Evolutionary conservation across 1,140 invertebrate genomes (phyloP).

Genomic region (Euura lappo): DNA sequence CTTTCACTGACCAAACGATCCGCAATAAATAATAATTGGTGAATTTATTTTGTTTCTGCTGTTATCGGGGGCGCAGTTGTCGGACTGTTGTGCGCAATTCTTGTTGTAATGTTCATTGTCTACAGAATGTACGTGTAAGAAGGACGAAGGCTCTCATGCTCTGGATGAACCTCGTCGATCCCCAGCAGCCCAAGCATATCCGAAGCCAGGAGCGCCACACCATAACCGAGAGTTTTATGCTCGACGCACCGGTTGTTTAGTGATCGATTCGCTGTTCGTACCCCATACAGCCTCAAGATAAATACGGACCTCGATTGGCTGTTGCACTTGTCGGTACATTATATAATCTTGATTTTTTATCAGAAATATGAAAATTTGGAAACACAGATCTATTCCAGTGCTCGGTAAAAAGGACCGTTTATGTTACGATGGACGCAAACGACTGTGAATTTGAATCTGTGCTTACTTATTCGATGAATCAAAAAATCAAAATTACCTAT

Average conservation of each 20-base stretch:
- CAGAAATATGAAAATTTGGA: background rate
- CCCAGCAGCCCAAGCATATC: slow-evolving; percentile 88
- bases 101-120: slow-evolving; percentile 99
- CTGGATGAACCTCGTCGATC: slow-evolving; percentile 96
- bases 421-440: background rate
- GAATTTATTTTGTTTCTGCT: slow-evolving; percentile 71
- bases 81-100: slow-evolving; percentile 93
- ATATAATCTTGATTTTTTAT: background rate
- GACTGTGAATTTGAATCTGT: background rate
- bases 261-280: no score
- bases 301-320: background rate
- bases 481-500: background rate
- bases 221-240: slow-evolving; percentile 94
- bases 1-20: no score
- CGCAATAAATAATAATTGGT: background rate
- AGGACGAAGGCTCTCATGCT: slow-evolving; percentile 98
- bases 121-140: slow-evolving; percentile 99
- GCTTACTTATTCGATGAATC: background rate
- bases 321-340: background rate
- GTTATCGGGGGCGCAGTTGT: slow-evolving; percentile 98
- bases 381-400: background rate
- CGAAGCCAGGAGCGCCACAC: slow-evolving; percentile 73
- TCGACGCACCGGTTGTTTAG: slow-evolving; percentile 67
- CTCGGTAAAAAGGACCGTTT: background rate
- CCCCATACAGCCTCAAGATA: background rate